A percentile compares a stretch with the other conserved stretches of the same genome.
Conservation (phyloP, 1,140 invertebrate genomes). For the Episyrphus balteatus region DNA sequence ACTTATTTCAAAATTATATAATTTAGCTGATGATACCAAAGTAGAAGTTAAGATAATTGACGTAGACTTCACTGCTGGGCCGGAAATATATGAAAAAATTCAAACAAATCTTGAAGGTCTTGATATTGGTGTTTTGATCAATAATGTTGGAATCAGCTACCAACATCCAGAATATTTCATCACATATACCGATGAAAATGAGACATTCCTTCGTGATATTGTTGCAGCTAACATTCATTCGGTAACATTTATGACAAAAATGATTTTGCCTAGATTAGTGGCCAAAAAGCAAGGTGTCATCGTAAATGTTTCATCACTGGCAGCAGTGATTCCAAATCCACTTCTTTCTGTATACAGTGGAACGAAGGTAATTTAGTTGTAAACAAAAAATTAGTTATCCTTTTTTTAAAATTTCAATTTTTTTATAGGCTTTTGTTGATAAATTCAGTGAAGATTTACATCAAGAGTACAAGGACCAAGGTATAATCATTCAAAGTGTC, state of each 20-base stretch:
- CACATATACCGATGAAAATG: slow-evolving; percentile 48
- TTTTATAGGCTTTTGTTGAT: slow-evolving; percentile 61
- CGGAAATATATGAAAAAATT: slow-evolving; percentile 66
- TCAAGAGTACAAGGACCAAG: slow-evolving; percentile 63
- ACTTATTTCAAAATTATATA: slow-evolving; percentile 1
- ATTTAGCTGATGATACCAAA: slow-evolving; percentile 54
- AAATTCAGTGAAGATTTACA: slow-evolving; percentile 73
- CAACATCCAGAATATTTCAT: slow-evolving; percentile 76
- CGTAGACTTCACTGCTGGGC: slow-evolving; percentile 68
- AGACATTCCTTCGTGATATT: slow-evolving; percentile 45
- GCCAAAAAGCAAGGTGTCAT: slow-evolving; percentile 73
- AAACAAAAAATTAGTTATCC: too few relatives aligned
- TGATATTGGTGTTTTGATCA: slow-evolving; percentile 85
- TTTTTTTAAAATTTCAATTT: too few relatives aligned
- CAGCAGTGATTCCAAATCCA: slow-evolving; percentile 68
- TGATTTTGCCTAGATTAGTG: slow-evolving; percentile 84
- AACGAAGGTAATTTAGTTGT: slow-evolving; percentile 55
- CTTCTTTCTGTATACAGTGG: slow-evolving; percentile 80
- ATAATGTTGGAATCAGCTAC: slow-evolving; percentile 93
- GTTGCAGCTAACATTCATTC: slow-evolving; percentile 63
- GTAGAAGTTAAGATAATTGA: slow-evolving; percentile 73
- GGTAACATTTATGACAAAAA: slow-evolving; percentile 68
- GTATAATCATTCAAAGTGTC: slow-evolving; percentile 75
- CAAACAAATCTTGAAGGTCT: slow-evolving; percentile 60
- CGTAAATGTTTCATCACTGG: slow-evolving; percentile 84